Conservation (phyloP, 2,797 vertebrate species). For the Schizothorax lantsangensis region DNA sequence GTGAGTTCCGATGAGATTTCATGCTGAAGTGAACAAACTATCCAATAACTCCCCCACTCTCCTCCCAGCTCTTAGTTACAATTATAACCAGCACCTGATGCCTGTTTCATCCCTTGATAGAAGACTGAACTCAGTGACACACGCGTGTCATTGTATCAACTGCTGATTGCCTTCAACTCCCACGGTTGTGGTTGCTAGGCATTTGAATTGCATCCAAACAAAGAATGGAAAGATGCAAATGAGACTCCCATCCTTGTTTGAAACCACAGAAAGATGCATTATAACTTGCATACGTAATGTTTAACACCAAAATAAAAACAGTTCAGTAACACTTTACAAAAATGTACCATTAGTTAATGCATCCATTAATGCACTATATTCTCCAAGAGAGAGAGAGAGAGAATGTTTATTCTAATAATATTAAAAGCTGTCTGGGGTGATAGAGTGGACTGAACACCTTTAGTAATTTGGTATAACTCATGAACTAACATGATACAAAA, state of each 20-base stretch:
- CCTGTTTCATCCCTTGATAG: slow-evolving; percentile 55
- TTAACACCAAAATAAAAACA: slow-evolving; percentile 13
- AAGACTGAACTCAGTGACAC: slow-evolving; percentile 50
- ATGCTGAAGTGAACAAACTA: slow-evolving; percentile 60
- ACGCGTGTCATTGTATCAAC: slow-evolving; percentile 42
- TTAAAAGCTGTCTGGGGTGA: not conserved
- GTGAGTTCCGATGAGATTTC: slow-evolving; percentile 56
- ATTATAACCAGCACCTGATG: slow-evolving; percentile 61
- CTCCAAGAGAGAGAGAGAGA: not conserved
- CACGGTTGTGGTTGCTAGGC: slow-evolving; percentile 55
- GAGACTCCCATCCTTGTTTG: slow-evolving; percentile 34
- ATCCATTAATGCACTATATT: not conserved
- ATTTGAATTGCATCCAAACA: slow-evolving; percentile 59
- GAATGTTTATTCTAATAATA: not conserved
- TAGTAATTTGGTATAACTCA: not conserved
- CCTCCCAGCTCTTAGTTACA: slow-evolving; percentile 45
- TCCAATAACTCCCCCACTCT: slow-evolving; percentile 45
- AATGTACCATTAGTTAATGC: not conserved
- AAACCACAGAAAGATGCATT: slow-evolving; percentile 31
- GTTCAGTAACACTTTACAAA: slow-evolving; percentile 13
- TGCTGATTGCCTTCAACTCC: slow-evolving; percentile 54
- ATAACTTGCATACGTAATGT: not conserved
- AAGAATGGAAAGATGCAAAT: slow-evolving; percentile 59
- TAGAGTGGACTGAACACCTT: not conserved
- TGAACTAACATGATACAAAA: not conserved